Conservation (phyloP, 2,113 vertebrate genomes). For the Etheostoma spectabile region DNA sequence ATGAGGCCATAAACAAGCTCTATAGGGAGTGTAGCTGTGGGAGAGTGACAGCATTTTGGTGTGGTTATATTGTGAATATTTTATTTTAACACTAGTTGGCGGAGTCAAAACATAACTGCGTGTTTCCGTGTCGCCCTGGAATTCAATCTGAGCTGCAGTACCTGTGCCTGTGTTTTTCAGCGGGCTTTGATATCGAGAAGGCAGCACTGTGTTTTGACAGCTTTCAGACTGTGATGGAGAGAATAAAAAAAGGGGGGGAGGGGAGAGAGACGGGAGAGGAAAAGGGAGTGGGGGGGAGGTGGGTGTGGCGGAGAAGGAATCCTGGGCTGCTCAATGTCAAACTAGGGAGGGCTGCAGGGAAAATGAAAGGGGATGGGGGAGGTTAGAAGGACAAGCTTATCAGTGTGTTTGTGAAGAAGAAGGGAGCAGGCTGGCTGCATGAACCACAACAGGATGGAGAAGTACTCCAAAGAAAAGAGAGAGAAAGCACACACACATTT, state of each 20-base stretch:
- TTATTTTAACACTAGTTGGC: constrained; percentile 44
- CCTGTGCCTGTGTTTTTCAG: constrained; percentile 33
- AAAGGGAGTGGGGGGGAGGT: constrained; percentile 23
- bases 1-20: background rate
- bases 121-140: constrained; percentile 32
- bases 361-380: constrained; percentile 55
- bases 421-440: constrained; percentile 20
- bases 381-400: constrained; percentile 63
- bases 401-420: constrained; percentile 65
- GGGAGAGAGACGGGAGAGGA: constrained; percentile 29
- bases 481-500: constrained; percentile 20
- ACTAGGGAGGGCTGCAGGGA: constrained; percentile 57
- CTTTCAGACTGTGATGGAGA: constrained; percentile 61
- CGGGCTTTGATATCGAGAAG: constrained; percentile 68
- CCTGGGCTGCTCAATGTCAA: constrained; percentile 73
- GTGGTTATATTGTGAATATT: constrained; percentile 54
- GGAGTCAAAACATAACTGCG: constrained; percentile 45
- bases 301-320: constrained; percentile 75
- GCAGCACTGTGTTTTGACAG: constrained; percentile 74
- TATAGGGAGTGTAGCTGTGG: background rate
- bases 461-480: constrained; percentile 42
- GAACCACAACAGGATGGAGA: constrained; percentile 65
- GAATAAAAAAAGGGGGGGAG: background rate
- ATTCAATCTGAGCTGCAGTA: constrained; percentile 44
- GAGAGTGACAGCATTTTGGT: constrained; percentile 34